These are phyloP conservation scores for Callyntrura guangdongensis DNA, from an alignment of 2,888 invertebrate species.

Conservation along the genomic window DNA sequence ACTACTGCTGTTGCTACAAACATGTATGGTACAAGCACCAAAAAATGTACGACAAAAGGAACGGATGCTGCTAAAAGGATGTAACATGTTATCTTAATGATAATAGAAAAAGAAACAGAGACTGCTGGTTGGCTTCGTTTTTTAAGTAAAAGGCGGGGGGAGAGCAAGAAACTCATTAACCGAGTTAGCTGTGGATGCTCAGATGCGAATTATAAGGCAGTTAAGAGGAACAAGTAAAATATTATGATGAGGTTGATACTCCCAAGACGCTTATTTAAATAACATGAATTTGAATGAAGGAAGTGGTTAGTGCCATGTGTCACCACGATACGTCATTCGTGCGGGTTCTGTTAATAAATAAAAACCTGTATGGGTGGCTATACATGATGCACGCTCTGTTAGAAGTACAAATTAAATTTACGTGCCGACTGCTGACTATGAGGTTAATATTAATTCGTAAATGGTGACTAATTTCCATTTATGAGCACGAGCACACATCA, in stretches of 20 bases:
- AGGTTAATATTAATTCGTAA: conserved; percentile 57
- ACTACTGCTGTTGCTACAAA: too few relatives aligned
- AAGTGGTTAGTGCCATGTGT: conserved; percentile 23
- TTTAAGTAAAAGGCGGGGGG: not conserved
- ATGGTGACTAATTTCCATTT: conserved; percentile 62
- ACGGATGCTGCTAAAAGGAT: not conserved
- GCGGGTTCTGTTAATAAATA: conserved; percentile 24
- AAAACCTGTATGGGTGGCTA: not conserved
- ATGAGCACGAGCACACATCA: conserved; percentile 40
- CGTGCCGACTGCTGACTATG: conserved; percentile 35
- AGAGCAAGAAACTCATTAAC: conserved; percentile 52
- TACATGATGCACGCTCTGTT: not conserved
- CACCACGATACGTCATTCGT: conserved; percentile 28
- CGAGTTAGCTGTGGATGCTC: conserved; percentile 29
- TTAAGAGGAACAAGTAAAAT: conserved; percentile 27
- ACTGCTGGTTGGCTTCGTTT: not conserved
- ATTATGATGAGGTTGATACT: conserved; percentile 49
- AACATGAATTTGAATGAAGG: conserved; percentile 23
- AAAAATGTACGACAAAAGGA: not conserved
- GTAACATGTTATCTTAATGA: conserved; percentile 27
- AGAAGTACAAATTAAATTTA: conserved; percentile 59
- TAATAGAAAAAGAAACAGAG: conserved; percentile 10
- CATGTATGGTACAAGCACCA: not conserved
- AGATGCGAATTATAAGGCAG: conserved; percentile 46
- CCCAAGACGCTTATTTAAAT: conserved; percentile 30